Evolutionary conservation across 2,797 vertebrate genomes (phyloP).

Genomic region (Oreochromis grahami): DNA sequence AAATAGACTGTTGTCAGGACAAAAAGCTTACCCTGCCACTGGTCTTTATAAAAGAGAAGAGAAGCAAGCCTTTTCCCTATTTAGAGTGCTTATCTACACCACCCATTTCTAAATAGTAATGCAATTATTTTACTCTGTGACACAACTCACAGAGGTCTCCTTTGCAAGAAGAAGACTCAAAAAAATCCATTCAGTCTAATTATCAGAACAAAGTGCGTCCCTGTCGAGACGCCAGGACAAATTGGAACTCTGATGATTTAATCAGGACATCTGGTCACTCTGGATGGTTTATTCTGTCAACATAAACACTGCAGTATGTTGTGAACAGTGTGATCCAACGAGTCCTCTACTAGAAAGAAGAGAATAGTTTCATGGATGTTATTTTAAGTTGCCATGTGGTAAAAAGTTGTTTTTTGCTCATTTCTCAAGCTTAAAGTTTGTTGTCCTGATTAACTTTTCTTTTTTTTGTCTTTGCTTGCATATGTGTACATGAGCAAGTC

Average conservation of each 20-base stretch:
- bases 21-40: background rate
- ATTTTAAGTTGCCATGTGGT: background rate
- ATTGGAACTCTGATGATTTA: constrained; percentile 32
- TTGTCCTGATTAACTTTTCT: background rate
- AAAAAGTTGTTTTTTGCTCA: accelerated
- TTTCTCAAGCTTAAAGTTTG: background rate
- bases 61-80: background rate
- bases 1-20: background rate
- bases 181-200: constrained; percentile 16
- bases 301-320: constrained; percentile 7
- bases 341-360: background rate
- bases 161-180: background rate
- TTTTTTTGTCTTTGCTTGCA: background rate
- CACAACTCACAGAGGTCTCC: background rate
- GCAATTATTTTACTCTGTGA: background rate
- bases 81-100: background rate
- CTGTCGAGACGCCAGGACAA: constrained; percentile 49
- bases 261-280: constrained; percentile 53
- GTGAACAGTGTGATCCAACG: background rate
- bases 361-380: background rate
- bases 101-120: background rate
- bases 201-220: constrained; percentile 41
- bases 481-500: background rate
- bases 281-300: constrained; percentile 19
- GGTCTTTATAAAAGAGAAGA: background rate